A percentile compares a stretch with the other conserved stretches of the same genome.
phyloP scores from a whole-genome alignment of 1,140 invertebrate genomes.

The Tribolium castaneum region DNA sequence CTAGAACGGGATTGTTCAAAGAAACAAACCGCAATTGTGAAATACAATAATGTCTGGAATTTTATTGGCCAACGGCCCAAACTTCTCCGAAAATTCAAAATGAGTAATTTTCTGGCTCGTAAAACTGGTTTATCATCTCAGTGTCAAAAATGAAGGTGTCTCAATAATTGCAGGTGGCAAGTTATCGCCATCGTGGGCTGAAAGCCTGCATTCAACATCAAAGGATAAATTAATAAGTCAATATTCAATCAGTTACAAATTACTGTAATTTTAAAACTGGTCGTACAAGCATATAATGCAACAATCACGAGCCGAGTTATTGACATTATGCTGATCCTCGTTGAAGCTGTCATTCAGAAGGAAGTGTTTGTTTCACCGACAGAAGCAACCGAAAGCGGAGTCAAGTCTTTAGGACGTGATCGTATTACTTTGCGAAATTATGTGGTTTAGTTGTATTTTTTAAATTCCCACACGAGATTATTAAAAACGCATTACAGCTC shows the following conservation, averaged over 20 bases:
- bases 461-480: neutral
- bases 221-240: conserved; percentile 42
- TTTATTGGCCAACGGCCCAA: neutral
- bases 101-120: neutral
- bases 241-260: conserved; percentile 43
- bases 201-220: conserved; percentile 19
- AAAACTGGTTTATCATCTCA: conserved; percentile 1
- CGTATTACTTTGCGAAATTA: conserved; percentile 6
- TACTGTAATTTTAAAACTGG: conserved; percentile 43
- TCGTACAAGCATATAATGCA: conserved; percentile 36
- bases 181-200: neutral
- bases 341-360: conserved; percentile 13
- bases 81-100: neutral
- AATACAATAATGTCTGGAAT: neutral
- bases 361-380: neutral
- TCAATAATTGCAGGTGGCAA: conserved; percentile 16
- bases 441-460: neutral
- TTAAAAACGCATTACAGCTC: conserved; percentile 19
- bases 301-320: conserved; percentile 25
- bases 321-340: conserved; percentile 17
- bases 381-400: neutral
- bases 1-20: neutral
- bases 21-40: neutral
- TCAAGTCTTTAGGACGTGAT: neutral
- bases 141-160: conserved; percentile 17